Evolutionary conservation across 2,113 vertebrate genomes (phyloP), one percentile per base, ranked within the genome.

Genomic region (Naja naja): DNA sequence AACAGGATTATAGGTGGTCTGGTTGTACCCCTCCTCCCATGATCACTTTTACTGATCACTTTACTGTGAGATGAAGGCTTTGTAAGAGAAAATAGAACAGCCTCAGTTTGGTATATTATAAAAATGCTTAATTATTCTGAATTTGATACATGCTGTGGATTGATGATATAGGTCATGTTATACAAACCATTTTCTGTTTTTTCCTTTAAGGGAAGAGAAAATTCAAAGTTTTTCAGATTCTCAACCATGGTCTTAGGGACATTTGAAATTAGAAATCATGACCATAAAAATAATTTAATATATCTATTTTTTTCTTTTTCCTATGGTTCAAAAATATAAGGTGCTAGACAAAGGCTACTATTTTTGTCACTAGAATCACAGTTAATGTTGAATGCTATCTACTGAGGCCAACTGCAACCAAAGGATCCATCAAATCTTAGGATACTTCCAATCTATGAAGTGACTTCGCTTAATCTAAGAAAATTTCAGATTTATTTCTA

Each of bases 361-460:
- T 90, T 52, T 11, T 25, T 60, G 25, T 4, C 60, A 27, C 30
- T 27, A 30, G 27, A 34, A n/a, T 49, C 54, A 16, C 14, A 3
- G 11, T 0, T 56, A 85, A 55, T 91, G n/a, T 0, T 0, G 45
- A 60, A 16, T 3, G 22, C 34, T 0, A 1, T 30, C 52, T 2
- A 0, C 54, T 34, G 49, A 14, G 8, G 5, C 64, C 54, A 89
- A 14, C 6, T 20, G 88, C 6, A n/a, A 18, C 43, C 49, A 64
- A 23, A n/a, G 53, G 87, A 60, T 4, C 4, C 12, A 64, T 39
- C 23, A 60, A 55, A 20, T 43, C 23, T 8, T 53, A 74, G 47
- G 55, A 92, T 10, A 69, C 60, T 89, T 56, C 18, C 4, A n/a
- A 54, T 85, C 25, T 27, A 12, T 30, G 74, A n/a, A 60, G 88